Conservation (phyloP, 2,797 vertebrate species). For the Salmo trutta region DNA sequence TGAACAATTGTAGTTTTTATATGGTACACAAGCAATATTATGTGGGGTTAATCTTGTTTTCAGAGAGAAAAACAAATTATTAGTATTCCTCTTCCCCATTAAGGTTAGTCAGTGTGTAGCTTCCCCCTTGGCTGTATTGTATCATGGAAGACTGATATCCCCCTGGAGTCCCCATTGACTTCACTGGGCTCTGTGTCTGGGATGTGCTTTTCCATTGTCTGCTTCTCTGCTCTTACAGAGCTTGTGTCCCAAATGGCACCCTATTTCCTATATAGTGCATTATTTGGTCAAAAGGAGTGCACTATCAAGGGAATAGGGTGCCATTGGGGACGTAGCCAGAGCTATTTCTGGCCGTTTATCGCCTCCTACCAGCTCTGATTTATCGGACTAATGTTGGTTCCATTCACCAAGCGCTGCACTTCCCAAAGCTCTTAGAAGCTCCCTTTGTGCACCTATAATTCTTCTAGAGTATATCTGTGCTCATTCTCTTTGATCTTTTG, state of each 20-base stretch:
- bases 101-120: conserved; percentile 20
- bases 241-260: not conserved
- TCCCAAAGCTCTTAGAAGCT: conserved; percentile 46
- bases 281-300: not conserved
- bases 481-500: conserved; percentile 27
- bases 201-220: conserved; percentile 38
- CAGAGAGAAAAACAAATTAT: conserved; percentile 16
- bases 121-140: conserved; percentile 35
- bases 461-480: conserved; percentile 31
- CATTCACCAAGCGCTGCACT: conserved; percentile 49
- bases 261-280: not conserved
- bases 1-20: not conserved
- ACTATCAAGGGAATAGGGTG: not conserved
- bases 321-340: conserved; percentile 4
- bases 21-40: not conserved
- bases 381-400: conserved; percentile 53
- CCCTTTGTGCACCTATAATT: conserved; percentile 44
- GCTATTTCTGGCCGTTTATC: conserved; percentile 52
- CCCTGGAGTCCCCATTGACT: conserved; percentile 36
- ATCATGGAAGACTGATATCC: conserved; percentile 28
- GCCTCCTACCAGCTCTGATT: conserved; percentile 50
- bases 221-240: conserved; percentile 22
- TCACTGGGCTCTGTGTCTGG: conserved; percentile 26
- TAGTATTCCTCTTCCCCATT: conserved; percentile 14
- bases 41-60: conserved; percentile 8